These are phyloP conservation scores for Liparis tanakae DNA, from an alignment of 2,797 vertebrate genomes.

Conservation along the genomic window DNA sequence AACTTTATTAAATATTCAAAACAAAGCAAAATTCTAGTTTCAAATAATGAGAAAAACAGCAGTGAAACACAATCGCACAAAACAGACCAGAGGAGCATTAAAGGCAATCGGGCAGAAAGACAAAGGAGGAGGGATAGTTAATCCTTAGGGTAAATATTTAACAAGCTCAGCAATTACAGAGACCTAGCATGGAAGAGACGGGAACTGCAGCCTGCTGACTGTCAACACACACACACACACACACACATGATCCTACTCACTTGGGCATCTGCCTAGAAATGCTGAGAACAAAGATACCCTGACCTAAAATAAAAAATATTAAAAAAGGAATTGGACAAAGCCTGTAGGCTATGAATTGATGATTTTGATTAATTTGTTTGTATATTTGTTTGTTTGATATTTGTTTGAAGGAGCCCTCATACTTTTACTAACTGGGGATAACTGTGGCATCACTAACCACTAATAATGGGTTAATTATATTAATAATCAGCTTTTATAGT, in stretches of 20 bases:
- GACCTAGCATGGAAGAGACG: constrained; percentile 66
- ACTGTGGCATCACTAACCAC: background rate
- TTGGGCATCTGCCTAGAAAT: constrained; percentile 31
- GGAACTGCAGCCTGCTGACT: constrained; percentile 64
- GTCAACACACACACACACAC: constrained; percentile 52
- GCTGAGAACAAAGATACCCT: constrained; percentile 35
- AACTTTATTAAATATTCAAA: constrained; percentile 9
- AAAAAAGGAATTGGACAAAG: constrained; percentile 20
- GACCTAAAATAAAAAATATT: constrained; percentile 35
- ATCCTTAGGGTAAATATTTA: constrained; percentile 83
- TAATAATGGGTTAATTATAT: constrained; percentile 5
- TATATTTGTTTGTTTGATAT: constrained; percentile 5
- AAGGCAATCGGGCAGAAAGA: constrained; percentile 66
- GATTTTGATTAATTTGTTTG: constrained; percentile 21
- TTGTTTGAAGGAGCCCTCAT: constrained; percentile 30
- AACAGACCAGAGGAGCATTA: constrained; percentile 53
- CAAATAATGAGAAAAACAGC: constrained; percentile 40
- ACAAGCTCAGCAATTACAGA: constrained; percentile 77
- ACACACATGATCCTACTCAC: constrained; percentile 26
- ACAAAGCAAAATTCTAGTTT: constrained; percentile 35
- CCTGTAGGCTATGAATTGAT: constrained; percentile 38
- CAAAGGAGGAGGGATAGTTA: constrained; percentile 69
- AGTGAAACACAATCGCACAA: constrained; percentile 25
- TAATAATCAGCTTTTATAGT: background rate
- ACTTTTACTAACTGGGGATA: constrained; percentile 14